Conservation (phyloP, 2,888 invertebrate genomes). For the Plagiodera versicolora region DNA sequence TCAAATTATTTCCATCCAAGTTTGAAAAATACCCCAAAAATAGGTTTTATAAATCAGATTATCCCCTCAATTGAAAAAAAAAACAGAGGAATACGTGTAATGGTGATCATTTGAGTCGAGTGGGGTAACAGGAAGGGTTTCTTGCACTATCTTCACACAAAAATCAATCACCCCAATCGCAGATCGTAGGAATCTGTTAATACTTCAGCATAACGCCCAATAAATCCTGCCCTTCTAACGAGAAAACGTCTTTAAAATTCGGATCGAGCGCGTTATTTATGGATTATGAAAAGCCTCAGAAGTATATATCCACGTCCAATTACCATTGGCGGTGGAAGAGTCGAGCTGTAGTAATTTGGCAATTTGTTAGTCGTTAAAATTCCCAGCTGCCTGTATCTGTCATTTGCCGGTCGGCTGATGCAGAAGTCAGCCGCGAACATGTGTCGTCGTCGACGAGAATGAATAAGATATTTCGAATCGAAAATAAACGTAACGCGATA, state of each 20-base stretch:
- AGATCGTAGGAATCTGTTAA: neutral
- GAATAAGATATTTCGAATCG: slow-evolving; percentile 35
- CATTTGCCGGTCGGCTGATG: slow-evolving; percentile 56
- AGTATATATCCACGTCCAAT: slow-evolving; percentile 56
- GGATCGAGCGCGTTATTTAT: slow-evolving; percentile 26
- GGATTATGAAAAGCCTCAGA: slow-evolving; percentile 28
- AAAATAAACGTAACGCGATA: slow-evolving; percentile 31
- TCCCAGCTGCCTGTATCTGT: slow-evolving; percentile 57
- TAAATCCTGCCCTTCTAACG: neutral
- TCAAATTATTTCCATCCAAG: no score
- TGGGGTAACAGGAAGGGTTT: no score
- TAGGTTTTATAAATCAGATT: no score
- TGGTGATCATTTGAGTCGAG: no score
- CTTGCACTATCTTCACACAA: no score
- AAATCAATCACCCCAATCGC: no score
- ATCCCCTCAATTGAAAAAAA: no score
- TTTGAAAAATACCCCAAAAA: no score
- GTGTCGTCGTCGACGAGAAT: slow-evolving; percentile 44
- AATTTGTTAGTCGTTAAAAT: slow-evolving; percentile 60
- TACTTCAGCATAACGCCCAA: neutral
- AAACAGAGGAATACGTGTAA: no score
- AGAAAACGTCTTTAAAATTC: neutral
- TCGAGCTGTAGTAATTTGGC: slow-evolving; percentile 55
- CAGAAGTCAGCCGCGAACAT: slow-evolving; percentile 56
- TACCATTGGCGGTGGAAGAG: slow-evolving; percentile 53